A percentile compares a stretch with the other conserved stretches of the same genome.
These are phyloP conservation scores for Gallinago jamesoni DNA, from an alignment of 2,113 vertebrate genomes.

Conservation along the genomic window DNA sequence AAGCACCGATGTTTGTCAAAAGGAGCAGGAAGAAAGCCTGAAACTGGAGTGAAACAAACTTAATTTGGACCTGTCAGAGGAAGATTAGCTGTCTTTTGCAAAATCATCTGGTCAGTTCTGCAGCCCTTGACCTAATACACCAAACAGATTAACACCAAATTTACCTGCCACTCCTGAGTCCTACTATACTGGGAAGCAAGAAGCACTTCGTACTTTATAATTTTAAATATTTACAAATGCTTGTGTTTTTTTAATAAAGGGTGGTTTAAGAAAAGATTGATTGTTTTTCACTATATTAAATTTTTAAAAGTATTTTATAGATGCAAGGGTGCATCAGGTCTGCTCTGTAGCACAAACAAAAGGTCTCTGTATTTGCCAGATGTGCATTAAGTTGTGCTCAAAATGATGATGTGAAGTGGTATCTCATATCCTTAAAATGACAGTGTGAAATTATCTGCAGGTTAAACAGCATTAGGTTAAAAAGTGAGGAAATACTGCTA, in stretches of 20 bases:
- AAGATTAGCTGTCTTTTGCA: background rate
- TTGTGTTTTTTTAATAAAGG: slow-evolving; percentile 39
- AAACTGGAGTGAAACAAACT: background rate
- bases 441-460: background rate
- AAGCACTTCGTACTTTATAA: slow-evolving; percentile 28
- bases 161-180: background rate
- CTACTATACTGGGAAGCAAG: background rate
- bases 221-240: slow-evolving; percentile 28
- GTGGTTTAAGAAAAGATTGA: background rate
- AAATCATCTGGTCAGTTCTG: background rate
- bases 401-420: background rate
- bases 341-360: background rate
- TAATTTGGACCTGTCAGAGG: background rate
- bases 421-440: background rate
- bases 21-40: background rate
- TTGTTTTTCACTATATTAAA: background rate
- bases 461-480: background rate
- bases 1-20: background rate
- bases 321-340: background rate
- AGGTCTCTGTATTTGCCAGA: background rate
- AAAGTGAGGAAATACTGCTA: background rate
- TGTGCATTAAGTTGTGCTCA: background rate
- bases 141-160: background rate
- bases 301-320: background rate
- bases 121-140: background rate